These are phyloP conservation scores for Callionymus lyra DNA, from an alignment of 2,113 vertebrate species.

Conservation along the genomic window DNA sequence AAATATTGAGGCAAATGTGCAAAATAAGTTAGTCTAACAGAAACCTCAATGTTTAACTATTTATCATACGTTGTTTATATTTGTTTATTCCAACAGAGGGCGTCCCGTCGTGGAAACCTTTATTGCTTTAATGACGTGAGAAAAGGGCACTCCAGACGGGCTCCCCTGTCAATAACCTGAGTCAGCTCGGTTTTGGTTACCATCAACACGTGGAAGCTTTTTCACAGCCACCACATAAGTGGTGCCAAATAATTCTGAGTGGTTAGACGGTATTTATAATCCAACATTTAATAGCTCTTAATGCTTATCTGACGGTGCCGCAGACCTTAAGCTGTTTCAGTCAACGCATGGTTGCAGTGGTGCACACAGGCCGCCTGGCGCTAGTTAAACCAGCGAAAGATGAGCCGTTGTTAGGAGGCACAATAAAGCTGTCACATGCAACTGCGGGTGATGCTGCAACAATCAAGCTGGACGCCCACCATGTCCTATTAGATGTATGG, in stretches of 20 bases:
- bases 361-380: conserved; percentile 31
- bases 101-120: no score
- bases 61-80: neutral
- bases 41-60: no score
- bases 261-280: conserved; percentile 57
- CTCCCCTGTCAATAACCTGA: conserved; percentile 42
- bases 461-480: conserved; percentile 5
- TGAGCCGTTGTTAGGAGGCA: conserved; percentile 6
- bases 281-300: conserved; percentile 40
- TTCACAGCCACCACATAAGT: conserved; percentile 40
- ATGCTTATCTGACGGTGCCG: conserved; percentile 51
- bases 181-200: conserved; percentile 44
- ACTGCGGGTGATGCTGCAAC: conserved; percentile 7
- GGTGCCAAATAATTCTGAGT: conserved; percentile 50
- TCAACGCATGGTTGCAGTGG: conserved; percentile 27
- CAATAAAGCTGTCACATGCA: conserved; percentile 27
- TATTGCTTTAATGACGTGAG: no score
- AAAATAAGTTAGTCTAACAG: no score
- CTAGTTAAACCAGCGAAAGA: conserved; percentile 42
- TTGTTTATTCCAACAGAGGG: neutral
- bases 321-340: conserved; percentile 47
- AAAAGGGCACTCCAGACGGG: no score
- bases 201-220: conserved; percentile 47
- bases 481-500: conserved; percentile 8
- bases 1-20: no score